phyloP scores from a whole-genome alignment of 2,113 vertebrate genomes.

The Elanus axillaris region DNA sequence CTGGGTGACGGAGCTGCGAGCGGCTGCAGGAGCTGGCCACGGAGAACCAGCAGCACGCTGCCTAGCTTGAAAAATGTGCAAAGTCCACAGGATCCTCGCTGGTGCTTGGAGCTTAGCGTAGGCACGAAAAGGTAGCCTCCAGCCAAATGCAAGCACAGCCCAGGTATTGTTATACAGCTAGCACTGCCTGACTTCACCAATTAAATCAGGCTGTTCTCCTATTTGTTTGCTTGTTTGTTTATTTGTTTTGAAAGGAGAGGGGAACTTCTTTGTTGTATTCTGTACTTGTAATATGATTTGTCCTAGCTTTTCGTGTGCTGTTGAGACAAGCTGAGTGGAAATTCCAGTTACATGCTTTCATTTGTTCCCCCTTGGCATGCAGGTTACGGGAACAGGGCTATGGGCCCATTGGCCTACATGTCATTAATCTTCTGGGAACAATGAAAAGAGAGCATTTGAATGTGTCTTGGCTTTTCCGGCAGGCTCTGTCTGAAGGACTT shows the following conservation, averaged over 20 bases:
- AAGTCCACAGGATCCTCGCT: background rate
- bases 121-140: background rate
- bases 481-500: constrained; percentile 44
- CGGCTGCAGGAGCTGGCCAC: fast-evolving
- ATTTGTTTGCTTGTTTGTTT: constrained; percentile 20
- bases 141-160: background rate
- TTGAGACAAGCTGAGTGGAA: constrained; percentile 60
- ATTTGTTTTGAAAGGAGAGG: background rate
- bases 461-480: constrained; percentile 43
- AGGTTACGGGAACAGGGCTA: constrained; percentile 43
- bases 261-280: constrained; percentile 15
- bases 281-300: constrained; percentile 27
- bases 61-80: background rate
- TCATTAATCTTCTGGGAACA: constrained; percentile 61
- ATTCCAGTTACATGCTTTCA: constrained; percentile 59
- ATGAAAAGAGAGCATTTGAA: constrained; percentile 56
- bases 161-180: background rate
- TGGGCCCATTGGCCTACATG: background rate
- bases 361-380: constrained; percentile 46
- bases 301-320: constrained; percentile 14
- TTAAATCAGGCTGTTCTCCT: background rate
- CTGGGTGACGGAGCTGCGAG: background rate
- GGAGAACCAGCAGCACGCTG: background rate
- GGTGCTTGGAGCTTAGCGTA: background rate
- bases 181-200: background rate